Evolutionary conservation across 2,797 vertebrate genomes (phyloP).

Genomic region (Falco columbarius): DNA sequence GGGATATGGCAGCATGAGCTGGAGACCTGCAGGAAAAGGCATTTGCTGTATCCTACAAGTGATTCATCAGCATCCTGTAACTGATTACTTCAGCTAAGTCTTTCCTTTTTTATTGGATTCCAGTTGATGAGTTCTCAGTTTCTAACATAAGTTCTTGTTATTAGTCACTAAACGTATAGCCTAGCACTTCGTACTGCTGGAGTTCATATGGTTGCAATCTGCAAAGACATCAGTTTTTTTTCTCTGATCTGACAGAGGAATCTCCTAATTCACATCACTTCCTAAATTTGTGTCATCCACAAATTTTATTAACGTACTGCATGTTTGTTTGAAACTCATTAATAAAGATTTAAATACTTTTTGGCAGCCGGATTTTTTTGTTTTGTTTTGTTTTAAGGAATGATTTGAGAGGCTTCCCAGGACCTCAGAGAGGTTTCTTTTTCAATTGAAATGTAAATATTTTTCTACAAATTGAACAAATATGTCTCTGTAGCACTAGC

Average conservation of each 20-base stretch:
- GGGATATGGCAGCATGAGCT: neutral
- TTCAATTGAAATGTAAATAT: conserved; percentile 26
- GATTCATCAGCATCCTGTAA: neutral
- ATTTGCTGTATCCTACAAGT: neutral
- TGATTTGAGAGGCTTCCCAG: neutral
- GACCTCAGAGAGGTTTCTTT: conserved; percentile 3
- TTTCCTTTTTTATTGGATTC: neutral
- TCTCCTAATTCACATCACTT: neutral
- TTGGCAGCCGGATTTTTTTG: neutral
- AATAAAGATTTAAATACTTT: neutral
- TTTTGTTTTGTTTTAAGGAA: neutral
- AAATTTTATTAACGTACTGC: neutral
- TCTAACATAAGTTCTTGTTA: neutral
- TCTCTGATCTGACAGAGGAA: neutral
- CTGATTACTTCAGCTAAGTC: neutral
- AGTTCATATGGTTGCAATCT: neutral
- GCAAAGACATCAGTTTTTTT: neutral
- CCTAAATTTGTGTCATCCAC: neutral
- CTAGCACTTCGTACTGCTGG: neutral
- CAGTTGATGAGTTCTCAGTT: neutral
- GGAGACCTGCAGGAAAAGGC: neutral
- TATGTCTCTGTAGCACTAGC: neutral
- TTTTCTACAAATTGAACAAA: conserved; percentile 25
- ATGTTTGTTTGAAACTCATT: neutral
- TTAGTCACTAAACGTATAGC: neutral